Evolutionary conservation across 2,888 invertebrate species (phyloP).

Genomic region (Sesamia inferens): DNA sequence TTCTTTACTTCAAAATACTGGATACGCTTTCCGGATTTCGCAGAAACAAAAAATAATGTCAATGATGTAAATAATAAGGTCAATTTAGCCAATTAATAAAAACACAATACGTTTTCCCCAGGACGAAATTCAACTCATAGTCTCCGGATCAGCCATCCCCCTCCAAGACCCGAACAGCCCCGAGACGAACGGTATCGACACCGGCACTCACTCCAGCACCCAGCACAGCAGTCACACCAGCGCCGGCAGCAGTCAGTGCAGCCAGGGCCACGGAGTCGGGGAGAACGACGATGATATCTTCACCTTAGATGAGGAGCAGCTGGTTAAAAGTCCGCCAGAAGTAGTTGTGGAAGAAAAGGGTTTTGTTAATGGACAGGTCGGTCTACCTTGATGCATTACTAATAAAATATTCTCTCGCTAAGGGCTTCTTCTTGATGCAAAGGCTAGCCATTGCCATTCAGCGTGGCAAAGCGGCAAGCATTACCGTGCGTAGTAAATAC

Average conservation of each 20-base stretch:
- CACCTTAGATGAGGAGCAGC: conserved; percentile 94
- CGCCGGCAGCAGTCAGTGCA: conserved; percentile 49
- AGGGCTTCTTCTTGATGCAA: too few relatives aligned
- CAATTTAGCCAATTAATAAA: background rate
- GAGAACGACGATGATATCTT: conserved; percentile 95
- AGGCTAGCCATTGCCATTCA: too few relatives aligned
- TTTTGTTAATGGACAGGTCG: conserved; percentile 71
- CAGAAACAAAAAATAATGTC: too few relatives aligned
- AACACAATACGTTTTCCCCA: background rate
- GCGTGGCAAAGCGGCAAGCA: too few relatives aligned
- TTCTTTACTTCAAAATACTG: too few relatives aligned
- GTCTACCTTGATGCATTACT: background rate
- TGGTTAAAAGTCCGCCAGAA: conserved; percentile 65
- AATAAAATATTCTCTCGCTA: background rate
- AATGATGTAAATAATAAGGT: background rate
- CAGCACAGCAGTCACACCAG: conserved; percentile 23
- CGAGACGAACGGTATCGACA: conserved; percentile 58
- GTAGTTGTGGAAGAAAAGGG: conserved; percentile 73
- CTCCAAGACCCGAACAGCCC: conserved; percentile 74
- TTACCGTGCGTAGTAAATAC: too few relatives aligned
- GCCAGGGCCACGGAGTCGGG: conserved; percentile 69
- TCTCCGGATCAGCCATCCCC: conserved; percentile 95
- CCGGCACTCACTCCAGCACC: conserved; percentile 34
- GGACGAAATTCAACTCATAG: conserved; percentile 92
- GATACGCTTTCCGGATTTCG: too few relatives aligned